These are phyloP conservation scores for Oncorhynchus mykiss DNA, from an alignment of 2,113 vertebrate genomes.

Conservation along the genomic window DNA sequence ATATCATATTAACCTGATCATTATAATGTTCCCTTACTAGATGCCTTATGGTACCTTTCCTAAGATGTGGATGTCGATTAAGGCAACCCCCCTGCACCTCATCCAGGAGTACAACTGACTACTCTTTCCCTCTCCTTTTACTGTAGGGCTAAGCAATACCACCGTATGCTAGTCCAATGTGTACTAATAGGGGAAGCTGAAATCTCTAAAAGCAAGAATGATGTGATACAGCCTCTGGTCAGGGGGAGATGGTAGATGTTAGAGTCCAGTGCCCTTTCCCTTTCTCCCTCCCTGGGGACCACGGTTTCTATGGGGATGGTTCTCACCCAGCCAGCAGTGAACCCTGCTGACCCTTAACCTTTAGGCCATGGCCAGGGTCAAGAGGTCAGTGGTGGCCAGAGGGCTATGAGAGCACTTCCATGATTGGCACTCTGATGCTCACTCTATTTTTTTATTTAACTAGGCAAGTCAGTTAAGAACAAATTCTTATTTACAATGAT, in stretches of 20 bases:
- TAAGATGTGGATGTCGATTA: background rate
- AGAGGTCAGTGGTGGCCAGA: constrained; percentile 73
- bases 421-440: constrained; percentile 66
- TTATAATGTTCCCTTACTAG: background rate
- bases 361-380: constrained; percentile 73
- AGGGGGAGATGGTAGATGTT: constrained; percentile 23
- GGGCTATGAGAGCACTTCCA: constrained; percentile 71
- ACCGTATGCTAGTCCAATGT: constrained; percentile 25
- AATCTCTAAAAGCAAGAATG: constrained; percentile 3
- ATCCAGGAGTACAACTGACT: too few relatives aligned
- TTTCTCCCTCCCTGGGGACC: constrained; percentile 46
- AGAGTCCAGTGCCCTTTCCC: constrained; percentile 14
- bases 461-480: too few relatives aligned
- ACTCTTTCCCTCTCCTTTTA: too few relatives aligned
- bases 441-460: background rate
- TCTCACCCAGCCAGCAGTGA: constrained; percentile 59
- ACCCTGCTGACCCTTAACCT: constrained; percentile 62
- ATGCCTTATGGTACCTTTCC: background rate
- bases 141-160: background rate
- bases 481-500: too few relatives aligned
- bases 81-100: too few relatives aligned
- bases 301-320: constrained; percentile 70
- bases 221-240: constrained; percentile 16
- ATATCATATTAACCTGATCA: background rate
- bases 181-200: constrained; percentile 19